Evolutionary conservation across 2,888 invertebrate species (phyloP).

Genomic region (Thymelicus sylvestris): DNA sequence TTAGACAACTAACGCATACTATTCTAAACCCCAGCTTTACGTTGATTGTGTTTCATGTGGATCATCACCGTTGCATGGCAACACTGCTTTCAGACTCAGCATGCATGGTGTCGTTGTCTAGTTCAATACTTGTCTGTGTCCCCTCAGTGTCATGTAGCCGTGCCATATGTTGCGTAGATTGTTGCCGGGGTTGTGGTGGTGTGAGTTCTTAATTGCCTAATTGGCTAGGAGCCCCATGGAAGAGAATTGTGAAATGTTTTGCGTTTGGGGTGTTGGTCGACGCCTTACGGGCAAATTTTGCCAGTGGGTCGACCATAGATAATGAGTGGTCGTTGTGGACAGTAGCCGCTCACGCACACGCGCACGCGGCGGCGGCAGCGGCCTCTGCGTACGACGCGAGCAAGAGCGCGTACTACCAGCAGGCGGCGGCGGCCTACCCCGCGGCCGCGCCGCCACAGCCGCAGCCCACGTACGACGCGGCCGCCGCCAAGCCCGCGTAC

Average conservation of each 20-base stretch:
- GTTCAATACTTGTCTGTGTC: constrained; percentile 2
- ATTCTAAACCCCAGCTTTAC: not conserved
- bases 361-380: constrained; percentile 81
- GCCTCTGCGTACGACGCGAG: constrained; percentile 91
- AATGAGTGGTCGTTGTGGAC: constrained; percentile 42
- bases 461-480: constrained; percentile 84
- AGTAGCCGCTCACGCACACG: constrained; percentile 77
- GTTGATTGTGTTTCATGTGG: not conserved
- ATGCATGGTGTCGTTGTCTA: constrained; percentile 1
- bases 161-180: constrained; percentile 1
- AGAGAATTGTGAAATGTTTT: no score
- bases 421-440: constrained; percentile 89
- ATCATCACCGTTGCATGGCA: constrained; percentile 6
- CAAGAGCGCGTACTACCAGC: constrained; percentile 93
- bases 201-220: not conserved
- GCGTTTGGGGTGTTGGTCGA: no score
- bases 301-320: not conserved
- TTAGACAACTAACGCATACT: not conserved
- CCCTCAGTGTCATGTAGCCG: not conserved
- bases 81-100: not conserved
- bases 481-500: constrained; percentile 88
- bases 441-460: constrained; percentile 84
- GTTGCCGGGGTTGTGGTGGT: not conserved
- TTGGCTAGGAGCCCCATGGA: not conserved
- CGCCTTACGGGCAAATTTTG: no score